Base-by-base conservation (phyloP, 2,797 vertebrate genomes). In the Epinephelus malabaricus region DNA sequence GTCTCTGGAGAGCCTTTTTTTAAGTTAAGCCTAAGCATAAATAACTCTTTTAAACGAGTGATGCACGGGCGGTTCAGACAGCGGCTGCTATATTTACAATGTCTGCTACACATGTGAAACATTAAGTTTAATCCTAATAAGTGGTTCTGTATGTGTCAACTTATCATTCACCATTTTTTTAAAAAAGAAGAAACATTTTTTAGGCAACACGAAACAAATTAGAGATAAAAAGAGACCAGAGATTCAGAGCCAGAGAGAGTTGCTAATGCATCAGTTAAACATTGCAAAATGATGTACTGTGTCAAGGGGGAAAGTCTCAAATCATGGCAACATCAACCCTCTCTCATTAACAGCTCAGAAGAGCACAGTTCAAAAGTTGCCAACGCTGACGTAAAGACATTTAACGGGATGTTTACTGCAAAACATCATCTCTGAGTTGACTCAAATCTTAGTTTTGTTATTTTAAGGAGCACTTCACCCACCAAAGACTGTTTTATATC, bases 41-140 rank as follows among this genome's bases (percentile, higher is more conserved):
- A 85, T 78, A 77, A 68, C 43, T 19, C 13, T 50, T 78, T 38
- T 49, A 72, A 55, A 50, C 13, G 5, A 78, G 49, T 13, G 71
- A 79, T 65, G 27, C 66, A 13, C 49, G 1, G 34, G 12, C 40
- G 49, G 34, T 55, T 71, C 46, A 80, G 38, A 49, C 65, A 34
- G 30, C 3, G 45, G 30, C 50, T 62, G 14, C 67, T n/a, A 9
- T 77, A 74, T 80, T 79, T 73, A 61, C 23, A 15, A 11, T 1
- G 38, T 53, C 6, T 68, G 67, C 27, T 19, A 6, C 76, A 71
- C 65, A 45, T 53, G 62, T 59, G 47, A 34, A 34, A 46, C 38
- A 21, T 79, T 51, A 50, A 2, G 10, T 56, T 78, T 62, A 70
- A 73, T 78, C 63, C 67, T 3, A 49, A 51, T 65, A 69, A 58